Base-by-base conservation (phyloP, 2,113 vertebrate species). In the Atlantisia rogersi region DNA sequence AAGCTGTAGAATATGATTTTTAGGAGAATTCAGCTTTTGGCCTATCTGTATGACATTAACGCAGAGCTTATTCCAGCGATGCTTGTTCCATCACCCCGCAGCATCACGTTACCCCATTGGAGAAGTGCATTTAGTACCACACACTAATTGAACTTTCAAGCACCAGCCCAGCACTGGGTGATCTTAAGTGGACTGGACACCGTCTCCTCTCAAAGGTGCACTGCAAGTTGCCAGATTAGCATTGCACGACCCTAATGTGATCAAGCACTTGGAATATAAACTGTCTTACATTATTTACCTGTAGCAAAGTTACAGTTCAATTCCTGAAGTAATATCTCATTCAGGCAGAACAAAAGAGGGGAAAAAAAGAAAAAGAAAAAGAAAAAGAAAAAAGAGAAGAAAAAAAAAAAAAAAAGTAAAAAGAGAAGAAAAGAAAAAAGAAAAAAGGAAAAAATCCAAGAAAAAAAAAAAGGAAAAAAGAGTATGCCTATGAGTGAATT, bases 211-310 rank as follows among this genome's bases (percentile, higher is more conserved):
- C 86, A 37, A 25, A 96, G 85, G 80, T 52, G 83, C 1, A 1
- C 93, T 13, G 77, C 32, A 74, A 95, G 90, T 55, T 26, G 69
- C 58, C 4, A 0, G 64, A 86, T 93, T 70, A 90, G 85, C 79
- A 48, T 58, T 11, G 2, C 50, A 1, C 73, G 46, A 17, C 19
- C 35, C 40, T 40, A 21, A 76, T 1, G 31, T 25, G 3, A 48
- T 62, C 75, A 18, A 79, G 82, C 79, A 62, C 50, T 71, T 39
- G 37, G 65, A 68, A n/a, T 24, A 79, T 26, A 79, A 90, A 7
- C 81, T 94, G 96, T 93, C 86, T 16, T 5, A 87, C 58, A 35
- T 35, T 91, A 89, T 96, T 96, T 96, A 97, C 95, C 95, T 92
- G 81, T 1, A 52, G 48, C 7, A 4, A 15, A 89, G 62, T 95